Base-by-base conservation (phyloP, 2,113 vertebrate species). In the Myiozetetes cayanensis region DNA sequence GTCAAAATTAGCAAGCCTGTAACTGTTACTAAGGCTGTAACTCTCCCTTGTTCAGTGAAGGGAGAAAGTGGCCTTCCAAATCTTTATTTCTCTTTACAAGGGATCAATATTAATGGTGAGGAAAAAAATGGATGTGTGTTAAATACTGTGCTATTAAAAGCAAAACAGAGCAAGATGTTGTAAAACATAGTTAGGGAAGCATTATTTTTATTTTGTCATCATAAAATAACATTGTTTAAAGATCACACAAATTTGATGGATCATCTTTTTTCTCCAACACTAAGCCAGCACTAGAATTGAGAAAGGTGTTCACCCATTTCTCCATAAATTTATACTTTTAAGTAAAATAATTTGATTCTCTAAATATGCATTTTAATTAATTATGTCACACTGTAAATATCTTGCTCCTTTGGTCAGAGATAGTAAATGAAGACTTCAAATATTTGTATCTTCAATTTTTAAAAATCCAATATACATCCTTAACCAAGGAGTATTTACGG, bases 151-250 rank as follows among this genome's bases (percentile, higher is more conserved):
- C 76, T 85, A 49, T 72, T 92, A 73, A 90, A 93, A 91, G 96
- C 84, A 95, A 96, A 89, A 97, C 66, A 97, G 93, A 96, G 97
- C 84, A 97, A 96, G 86, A 50, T 97, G 79, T 96, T 97, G 89
- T 93, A 96, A 97, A 97, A 96, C 89, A 90, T 89, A 86, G 89
- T 97, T 95, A 96, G 84, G 95, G 96, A 98, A 98, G 85, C 81
- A 97, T 74, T 97, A 92, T 94, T 97, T 98, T 98, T 97, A 97
- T 97, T 97, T 96, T 94, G 83, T 95, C 96, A 97, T 96, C 93
- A 96, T 96, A 94, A 96, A 96, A 81, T 95, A 97, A 97, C 93
- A 97, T 90, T 96, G 86, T 79, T 98, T 62, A 89, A 95, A 95
- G 94, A 94, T 84, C 83, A 97, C 80, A 97, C 75, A 86, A 94